Conservation (phyloP, 2,797 vertebrate species). For the Pristis pectinata region DNA sequence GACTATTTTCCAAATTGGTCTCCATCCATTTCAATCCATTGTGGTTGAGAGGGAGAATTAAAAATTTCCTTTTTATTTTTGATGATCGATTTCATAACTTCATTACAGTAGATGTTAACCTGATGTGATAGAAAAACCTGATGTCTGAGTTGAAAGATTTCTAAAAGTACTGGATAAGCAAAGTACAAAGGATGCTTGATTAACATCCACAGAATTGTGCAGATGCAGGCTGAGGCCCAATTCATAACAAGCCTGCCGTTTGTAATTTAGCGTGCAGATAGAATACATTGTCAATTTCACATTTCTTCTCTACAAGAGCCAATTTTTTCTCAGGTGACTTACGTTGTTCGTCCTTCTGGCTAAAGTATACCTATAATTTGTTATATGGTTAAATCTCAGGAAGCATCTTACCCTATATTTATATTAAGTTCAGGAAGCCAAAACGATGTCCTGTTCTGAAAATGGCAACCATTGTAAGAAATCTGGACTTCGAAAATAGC, state of each 20-base stretch:
- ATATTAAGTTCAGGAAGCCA: neutral
- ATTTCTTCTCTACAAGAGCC: neutral
- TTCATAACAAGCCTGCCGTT: neutral
- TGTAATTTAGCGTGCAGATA: neutral
- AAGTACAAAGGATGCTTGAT: neutral
- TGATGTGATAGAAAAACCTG: no score
- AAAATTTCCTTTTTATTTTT: no score
- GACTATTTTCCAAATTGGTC: neutral
- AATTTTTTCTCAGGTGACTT: neutral
- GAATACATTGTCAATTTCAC: neutral
- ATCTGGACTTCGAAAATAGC: neutral
- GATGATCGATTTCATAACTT: no score
- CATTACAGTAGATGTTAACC: no score
- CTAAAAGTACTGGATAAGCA: neutral
- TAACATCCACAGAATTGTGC: neutral
- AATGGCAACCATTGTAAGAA: neutral
- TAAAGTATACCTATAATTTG: neutral
- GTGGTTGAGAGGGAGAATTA: neutral
- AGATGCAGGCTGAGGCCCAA: neutral
- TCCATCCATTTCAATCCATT: neutral
- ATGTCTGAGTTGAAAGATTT: neutral
- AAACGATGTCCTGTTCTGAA: neutral
- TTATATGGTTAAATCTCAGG: neutral
- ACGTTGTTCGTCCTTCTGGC: neutral
- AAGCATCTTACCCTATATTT: neutral